A percentile compares a stretch with the other conserved stretches of the same genome.
These are phyloP conservation scores for Trinectes maculatus DNA, from an alignment of 2,113 vertebrate genomes.

Conservation along the genomic window DNA sequence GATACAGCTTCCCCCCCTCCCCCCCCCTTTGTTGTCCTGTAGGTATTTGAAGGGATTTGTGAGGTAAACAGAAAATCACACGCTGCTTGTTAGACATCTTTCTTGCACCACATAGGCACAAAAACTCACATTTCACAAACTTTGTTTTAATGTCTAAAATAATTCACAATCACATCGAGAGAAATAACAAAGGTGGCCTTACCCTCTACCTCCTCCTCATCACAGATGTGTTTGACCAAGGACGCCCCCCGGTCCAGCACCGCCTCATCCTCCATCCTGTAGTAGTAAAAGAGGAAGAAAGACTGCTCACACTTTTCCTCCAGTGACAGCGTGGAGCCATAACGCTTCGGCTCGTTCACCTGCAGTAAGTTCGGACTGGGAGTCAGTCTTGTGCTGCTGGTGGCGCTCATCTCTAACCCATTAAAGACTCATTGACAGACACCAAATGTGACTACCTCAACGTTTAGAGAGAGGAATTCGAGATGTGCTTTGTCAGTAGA, in stretches of 20 bases:
- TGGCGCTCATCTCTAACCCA: slow-evolving; percentile 71
- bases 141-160: too few species aligned
- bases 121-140: too few species aligned
- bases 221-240: slow-evolving; percentile 93
- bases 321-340: slow-evolving; percentile 85
- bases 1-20: too few species aligned
- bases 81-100: slow-evolving; percentile 48
- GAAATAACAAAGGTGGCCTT: slow-evolving; percentile 60
- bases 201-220: slow-evolving; percentile 98
- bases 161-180: background rate
- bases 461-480: background rate
- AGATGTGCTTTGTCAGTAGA: background rate
- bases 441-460: background rate
- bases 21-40: slow-evolving; percentile 29
- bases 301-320: slow-evolving; percentile 97
- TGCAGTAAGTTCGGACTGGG: slow-evolving; percentile 84
- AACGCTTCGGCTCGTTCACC: slow-evolving; percentile 86
- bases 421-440: slow-evolving; percentile 39
- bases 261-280: slow-evolving; percentile 99
- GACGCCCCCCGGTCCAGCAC: slow-evolving; percentile 97
- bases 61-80: slow-evolving; percentile 66
- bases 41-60: slow-evolving; percentile 53
- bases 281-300: slow-evolving; percentile 99
- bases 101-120: slow-evolving; percentile 28
- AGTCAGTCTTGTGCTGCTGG: slow-evolving; percentile 76